A percentile compares a stretch with the other conserved stretches of the same genome.
These are phyloP conservation scores for Peromyscus leucopus DNA, from an alignment of 2,113 vertebrate genomes.

Conservation along the genomic window DNA sequence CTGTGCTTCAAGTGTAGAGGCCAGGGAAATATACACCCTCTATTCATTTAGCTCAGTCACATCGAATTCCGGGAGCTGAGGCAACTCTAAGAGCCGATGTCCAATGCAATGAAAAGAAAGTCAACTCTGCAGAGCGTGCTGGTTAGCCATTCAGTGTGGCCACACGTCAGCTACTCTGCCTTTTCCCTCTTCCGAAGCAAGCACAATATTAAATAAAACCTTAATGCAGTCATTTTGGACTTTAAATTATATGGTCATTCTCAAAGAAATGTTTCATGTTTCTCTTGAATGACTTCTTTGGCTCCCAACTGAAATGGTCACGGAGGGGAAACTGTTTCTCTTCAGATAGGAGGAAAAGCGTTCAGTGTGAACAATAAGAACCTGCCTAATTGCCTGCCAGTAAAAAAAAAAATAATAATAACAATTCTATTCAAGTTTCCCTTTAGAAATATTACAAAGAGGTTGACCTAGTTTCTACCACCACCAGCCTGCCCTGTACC, in stretches of 20 bases:
- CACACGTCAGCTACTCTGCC: accelerated
- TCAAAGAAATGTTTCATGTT: constrained; percentile 58
- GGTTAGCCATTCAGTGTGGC: neutral
- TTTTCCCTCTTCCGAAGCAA: neutral
- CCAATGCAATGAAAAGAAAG: neutral
- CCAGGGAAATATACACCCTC: neutral
- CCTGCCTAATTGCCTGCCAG: neutral
- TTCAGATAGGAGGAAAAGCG: constrained; percentile 27
- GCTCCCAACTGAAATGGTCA: constrained; percentile 41
- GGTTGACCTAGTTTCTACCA: neutral
- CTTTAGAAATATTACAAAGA: constrained; percentile 11
- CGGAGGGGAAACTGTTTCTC: constrained; percentile 22
- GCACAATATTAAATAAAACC: constrained; percentile 46
- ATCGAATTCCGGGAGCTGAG: too few relatives aligned
- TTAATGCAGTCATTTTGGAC: constrained; percentile 23
- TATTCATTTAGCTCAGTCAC: neutral
- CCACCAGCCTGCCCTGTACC: too few relatives aligned
- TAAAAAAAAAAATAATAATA: neutral
- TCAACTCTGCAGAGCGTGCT: accelerated
- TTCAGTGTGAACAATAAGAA: constrained; percentile 26
- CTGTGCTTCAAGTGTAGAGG: neutral
- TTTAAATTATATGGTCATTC: constrained; percentile 60
- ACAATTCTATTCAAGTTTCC: neutral
- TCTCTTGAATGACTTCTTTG: constrained; percentile 64
- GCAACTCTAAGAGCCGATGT: neutral